phyloP scores from a whole-genome alignment of 1,140 invertebrate genomes.

The Camponotus floridanus region DNA sequence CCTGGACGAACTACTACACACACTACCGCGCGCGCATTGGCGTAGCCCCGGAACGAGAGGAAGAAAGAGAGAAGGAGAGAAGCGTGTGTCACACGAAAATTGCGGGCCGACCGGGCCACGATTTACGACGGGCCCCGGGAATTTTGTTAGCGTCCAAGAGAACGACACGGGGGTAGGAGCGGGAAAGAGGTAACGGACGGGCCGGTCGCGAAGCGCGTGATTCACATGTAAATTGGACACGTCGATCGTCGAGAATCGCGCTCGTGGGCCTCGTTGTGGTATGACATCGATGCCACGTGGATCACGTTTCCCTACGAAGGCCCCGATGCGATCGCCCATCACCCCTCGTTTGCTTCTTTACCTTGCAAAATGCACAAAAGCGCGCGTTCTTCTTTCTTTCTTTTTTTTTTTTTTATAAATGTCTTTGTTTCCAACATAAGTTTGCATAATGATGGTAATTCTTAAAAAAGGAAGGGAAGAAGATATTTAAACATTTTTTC shows the following conservation, averaged over 20 bases:
- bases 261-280: conserved; percentile 51
- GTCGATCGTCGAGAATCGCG: conserved; percentile 61
- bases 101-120: conserved; percentile 51
- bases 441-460: neutral
- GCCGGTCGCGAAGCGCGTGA: conserved; percentile 61
- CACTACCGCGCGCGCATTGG: conserved; percentile 69
- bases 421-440: neutral
- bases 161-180: conserved; percentile 6
- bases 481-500: neutral
- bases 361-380: neutral
- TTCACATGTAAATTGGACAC: conserved; percentile 71
- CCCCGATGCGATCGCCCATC: conserved; percentile 46
- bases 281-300: conserved; percentile 71
- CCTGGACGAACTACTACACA: conserved; percentile 82
- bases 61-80: neutral
- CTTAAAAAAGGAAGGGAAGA: neutral
- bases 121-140: conserved; percentile 63
- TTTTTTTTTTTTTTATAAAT: neutral
- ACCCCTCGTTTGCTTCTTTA: neutral
- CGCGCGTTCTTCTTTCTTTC: neutral
- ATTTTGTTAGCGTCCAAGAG: conserved; percentile 61
- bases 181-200: neutral
- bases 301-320: conserved; percentile 64
- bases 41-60: conserved; percentile 58
- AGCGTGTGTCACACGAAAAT: conserved; percentile 67